phyloP scores from a whole-genome alignment of 2,113 vertebrate species.

The Paralichthys olivaceus region DNA sequence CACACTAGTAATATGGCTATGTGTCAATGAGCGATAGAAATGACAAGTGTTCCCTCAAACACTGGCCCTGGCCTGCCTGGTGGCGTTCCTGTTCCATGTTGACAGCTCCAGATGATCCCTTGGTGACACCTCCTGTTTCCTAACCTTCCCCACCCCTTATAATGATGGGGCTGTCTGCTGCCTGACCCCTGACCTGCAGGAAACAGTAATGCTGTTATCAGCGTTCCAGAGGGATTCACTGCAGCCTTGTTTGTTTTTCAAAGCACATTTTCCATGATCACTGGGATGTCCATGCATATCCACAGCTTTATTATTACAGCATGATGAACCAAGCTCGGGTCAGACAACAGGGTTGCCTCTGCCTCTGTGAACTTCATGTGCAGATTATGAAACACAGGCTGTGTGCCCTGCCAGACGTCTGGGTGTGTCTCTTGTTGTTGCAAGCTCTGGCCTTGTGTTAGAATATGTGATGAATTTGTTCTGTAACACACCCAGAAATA shows the following conservation, averaged over 20 bases:
- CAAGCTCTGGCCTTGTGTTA: conserved; percentile 8
- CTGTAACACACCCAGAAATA: background rate
- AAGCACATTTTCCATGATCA: conserved; percentile 41
- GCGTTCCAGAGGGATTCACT: conserved; percentile 29
- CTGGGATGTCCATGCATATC: background rate
- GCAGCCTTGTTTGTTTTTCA: conserved; percentile 41
- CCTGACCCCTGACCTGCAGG: conserved; percentile 66
- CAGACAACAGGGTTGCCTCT: conserved; percentile 2
- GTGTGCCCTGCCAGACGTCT: background rate
- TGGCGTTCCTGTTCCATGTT: conserved; percentile 16
- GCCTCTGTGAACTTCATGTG: background rate
- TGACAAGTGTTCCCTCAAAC: background rate
- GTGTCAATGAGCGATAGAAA: background rate
- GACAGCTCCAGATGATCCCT: conserved; percentile 37
- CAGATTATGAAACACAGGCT: conserved; percentile 15
- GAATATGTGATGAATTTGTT: conserved; percentile 18
- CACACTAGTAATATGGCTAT: background rate
- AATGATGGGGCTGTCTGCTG: conserved; percentile 26
- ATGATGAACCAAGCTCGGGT: conserved; percentile 27
- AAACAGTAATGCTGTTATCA: conserved; percentile 61
- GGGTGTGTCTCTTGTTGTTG: conserved; percentile 22
- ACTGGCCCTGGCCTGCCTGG: background rate
- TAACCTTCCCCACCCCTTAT: conserved; percentile 14
- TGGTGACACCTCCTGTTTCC: conserved; percentile 30
- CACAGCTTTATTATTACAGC: background rate